Evolutionary conservation across 1,140 invertebrate species (phyloP).

Genomic region (Macrotrachela quadricornifera): DNA sequence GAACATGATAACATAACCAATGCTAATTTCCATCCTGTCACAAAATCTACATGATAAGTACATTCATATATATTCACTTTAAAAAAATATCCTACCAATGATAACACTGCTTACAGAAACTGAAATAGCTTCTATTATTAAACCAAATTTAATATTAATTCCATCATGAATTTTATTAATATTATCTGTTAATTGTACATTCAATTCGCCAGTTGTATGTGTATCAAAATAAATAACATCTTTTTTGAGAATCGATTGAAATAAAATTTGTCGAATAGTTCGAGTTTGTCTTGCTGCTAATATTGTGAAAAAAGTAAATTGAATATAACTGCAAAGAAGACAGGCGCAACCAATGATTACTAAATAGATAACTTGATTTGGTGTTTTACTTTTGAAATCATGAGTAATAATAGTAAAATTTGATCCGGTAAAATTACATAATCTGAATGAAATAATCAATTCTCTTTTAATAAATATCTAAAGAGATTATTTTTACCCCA

Average conservation of each 20-base stretch:
- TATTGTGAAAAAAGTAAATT: constrained; percentile 17
- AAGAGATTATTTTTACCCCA: no score
- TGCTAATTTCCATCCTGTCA: constrained; percentile 7
- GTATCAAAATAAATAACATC: constrained; percentile 77
- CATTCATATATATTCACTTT: no score
- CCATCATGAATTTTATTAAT: constrained; percentile 66
- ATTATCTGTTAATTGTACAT: constrained; percentile 51
- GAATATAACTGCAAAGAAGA: constrained; percentile 1
- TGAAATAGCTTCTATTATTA: constrained; percentile 38
- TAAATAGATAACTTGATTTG: constrained; percentile 3
- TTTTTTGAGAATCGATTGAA: constrained; percentile 58
- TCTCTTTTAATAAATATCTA: no score
- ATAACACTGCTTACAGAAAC: constrained; percentile 20
- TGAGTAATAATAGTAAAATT: no score
- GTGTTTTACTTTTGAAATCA: neutral
- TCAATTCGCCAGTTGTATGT: constrained; percentile 64
- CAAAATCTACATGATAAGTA: neutral
- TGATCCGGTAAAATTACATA: no score
- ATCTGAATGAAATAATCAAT: no score
- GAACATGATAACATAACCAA: neutral
- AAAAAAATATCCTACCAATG: constrained; percentile 10
- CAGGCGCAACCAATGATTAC: neutral
- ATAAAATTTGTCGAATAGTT: constrained; percentile 26
- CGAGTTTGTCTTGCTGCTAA: constrained; percentile 18
- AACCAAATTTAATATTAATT: constrained; percentile 61